These are phyloP conservation scores for Plumapathes pennacea DNA, from an alignment of 92 coral and sea anemone species.

Conservation along the genomic window DNA sequence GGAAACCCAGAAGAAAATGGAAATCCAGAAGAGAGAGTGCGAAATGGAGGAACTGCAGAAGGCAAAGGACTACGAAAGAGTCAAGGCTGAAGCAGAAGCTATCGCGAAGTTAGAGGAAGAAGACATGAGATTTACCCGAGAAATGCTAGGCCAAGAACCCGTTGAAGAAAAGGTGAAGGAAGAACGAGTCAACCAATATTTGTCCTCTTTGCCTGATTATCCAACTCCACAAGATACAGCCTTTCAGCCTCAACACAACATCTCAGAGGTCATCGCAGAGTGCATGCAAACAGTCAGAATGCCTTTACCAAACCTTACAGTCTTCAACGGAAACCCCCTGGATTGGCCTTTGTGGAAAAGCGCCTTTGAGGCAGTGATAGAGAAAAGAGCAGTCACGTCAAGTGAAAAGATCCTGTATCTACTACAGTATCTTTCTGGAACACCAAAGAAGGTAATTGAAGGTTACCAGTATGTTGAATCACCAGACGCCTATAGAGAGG, in stretches of 20 bases:
- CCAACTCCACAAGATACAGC: background rate
- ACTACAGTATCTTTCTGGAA: conserved; percentile 32
- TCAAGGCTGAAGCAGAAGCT: conserved; percentile 42
- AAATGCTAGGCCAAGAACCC: background rate
- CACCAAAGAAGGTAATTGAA: conserved; percentile 45
- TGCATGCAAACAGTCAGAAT: conserved; percentile 47
- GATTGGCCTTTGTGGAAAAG: conserved; percentile 52
- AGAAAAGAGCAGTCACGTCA: conserved; percentile 22
- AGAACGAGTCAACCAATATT: conserved; percentile 12
- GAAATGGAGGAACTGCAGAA: conserved; percentile 35
- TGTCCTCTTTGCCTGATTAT: conserved; percentile 7
- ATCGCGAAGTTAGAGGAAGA: conserved; percentile 26
- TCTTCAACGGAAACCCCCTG: conserved; percentile 43
- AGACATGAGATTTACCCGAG: conserved; percentile 3
- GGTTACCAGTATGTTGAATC: conserved; percentile 54
- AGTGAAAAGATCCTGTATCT: conserved; percentile 33
- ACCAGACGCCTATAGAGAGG: conserved; percentile 31
- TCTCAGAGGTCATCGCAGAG: conserved; percentile 34
- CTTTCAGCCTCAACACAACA: conserved; percentile 5
- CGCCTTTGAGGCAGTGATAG: conserved; percentile 48
- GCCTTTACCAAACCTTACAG: conserved; percentile 26
- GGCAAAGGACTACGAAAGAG: conserved; percentile 36
- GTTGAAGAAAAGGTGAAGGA: conserved; percentile 5
- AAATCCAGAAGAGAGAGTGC: conserved; percentile 27
- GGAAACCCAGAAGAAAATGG: conserved; percentile 33